These are phyloP conservation scores for Seira sanloemensis DNA, from an alignment of 2,888 invertebrate species.

Conservation along the genomic window DNA sequence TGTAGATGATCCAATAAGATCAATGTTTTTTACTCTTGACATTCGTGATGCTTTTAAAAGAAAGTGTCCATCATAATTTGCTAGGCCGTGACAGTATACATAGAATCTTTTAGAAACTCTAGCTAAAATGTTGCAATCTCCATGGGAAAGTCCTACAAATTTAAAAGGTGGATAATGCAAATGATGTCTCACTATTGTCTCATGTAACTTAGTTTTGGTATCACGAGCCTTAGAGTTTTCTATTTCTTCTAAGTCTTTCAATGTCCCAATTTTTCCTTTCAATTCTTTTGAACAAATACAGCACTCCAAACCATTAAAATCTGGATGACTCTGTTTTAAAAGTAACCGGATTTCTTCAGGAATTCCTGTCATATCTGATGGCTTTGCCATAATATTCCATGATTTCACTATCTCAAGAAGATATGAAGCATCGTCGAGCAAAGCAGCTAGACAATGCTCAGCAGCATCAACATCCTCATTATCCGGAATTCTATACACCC, in stretches of 20 bases:
- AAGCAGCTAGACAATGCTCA: not conserved
- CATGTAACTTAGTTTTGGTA: not conserved
- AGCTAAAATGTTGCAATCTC: constrained; percentile 34
- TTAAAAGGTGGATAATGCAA: constrained; percentile 27
- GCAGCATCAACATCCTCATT: constrained; percentile 6
- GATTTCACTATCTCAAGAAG: not conserved
- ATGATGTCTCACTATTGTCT: constrained; percentile 61
- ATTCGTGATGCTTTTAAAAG: constrained; percentile 17
- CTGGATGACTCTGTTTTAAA: too few relatives aligned
- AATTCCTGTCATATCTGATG: not conserved
- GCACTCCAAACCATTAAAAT: constrained; percentile 10
- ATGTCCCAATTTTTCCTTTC: not conserved
- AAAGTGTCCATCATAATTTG: constrained; percentile 42
- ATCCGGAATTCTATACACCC: not conserved
- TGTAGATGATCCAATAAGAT: not conserved
- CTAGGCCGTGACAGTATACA: constrained; percentile 40
- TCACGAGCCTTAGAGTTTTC: too few relatives aligned
- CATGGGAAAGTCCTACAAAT: constrained; percentile 36
- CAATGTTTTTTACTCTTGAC: not conserved
- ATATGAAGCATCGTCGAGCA: not conserved
- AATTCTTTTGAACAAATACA: constrained; percentile 38
- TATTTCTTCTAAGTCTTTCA: too few relatives aligned
- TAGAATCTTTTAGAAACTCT: not conserved
- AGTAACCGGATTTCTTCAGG: too few relatives aligned
- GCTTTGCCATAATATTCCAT: constrained; percentile 6